phyloP scores from a whole-genome alignment of 2,113 vertebrate genomes.

The Pseudolaguvia tuberculata region DNA sequence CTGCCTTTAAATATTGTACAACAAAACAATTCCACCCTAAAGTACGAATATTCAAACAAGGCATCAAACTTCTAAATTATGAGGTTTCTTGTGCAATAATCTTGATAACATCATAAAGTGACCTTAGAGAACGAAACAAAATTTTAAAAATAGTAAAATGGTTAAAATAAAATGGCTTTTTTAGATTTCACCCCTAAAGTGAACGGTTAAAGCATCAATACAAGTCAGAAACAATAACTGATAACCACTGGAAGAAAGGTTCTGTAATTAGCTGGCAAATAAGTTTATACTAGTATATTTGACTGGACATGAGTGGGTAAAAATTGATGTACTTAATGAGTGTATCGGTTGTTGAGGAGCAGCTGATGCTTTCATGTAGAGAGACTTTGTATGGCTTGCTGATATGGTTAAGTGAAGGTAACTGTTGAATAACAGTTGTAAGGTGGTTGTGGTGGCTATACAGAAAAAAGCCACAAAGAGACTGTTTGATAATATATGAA shows the following conservation, averaged over 20 bases:
- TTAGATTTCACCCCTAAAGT: background rate
- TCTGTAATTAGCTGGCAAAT: background rate
- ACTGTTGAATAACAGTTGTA: constrained; percentile 20
- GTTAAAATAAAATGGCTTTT: no score
- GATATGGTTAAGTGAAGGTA: background rate
- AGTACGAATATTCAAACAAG: background rate
- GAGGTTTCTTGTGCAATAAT: no score
- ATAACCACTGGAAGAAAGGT: constrained; percentile 2
- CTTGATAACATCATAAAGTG: no score
- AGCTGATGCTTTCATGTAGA: background rate
- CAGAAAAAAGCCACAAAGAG: background rate
- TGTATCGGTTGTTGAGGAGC: background rate
- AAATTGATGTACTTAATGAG: background rate
- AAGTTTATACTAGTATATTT: background rate
- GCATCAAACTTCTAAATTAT: no score
- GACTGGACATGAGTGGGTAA: background rate
- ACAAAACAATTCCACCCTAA: background rate
- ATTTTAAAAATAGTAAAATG: no score
- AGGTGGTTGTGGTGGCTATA: constrained; percentile 15
- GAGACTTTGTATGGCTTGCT: background rate
- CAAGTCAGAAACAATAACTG: background rate
- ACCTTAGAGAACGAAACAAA: no score
- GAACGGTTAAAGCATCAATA: background rate
- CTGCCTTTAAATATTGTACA: background rate
- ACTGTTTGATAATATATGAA: background rate